Evolutionary conservation across 2,113 vertebrate species (phyloP).

Genomic region (Dunckerocampus dactyliophorus): DNA sequence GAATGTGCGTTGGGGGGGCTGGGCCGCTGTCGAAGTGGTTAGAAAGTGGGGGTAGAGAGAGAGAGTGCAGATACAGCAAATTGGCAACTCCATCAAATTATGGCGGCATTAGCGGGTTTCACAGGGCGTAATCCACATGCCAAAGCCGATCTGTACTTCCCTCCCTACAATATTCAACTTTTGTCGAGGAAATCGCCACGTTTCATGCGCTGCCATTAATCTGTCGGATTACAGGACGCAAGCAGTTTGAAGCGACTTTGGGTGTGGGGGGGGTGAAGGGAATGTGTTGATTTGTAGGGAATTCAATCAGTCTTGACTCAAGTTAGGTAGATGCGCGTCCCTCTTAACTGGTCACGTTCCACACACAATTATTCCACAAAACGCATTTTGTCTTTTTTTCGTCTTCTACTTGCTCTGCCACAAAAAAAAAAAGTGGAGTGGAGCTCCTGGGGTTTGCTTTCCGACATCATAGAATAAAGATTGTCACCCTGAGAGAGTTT

Average conservation of each 20-base stretch:
- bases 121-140: slow-evolving; percentile 70
- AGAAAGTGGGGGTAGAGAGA: slow-evolving; percentile 7
- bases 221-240: slow-evolving; percentile 76
- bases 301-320: slow-evolving; percentile 49
- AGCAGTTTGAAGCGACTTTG: slow-evolving; percentile 70
- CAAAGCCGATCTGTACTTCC: slow-evolving; percentile 70
- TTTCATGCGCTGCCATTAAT: slow-evolving; percentile 82
- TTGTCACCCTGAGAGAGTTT: neutral
- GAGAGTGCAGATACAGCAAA: slow-evolving; percentile 75
- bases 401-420: too few species aligned
- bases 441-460: too few species aligned
- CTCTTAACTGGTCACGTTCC: too few species aligned
- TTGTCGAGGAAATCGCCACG: slow-evolving; percentile 76
- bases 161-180: slow-evolving; percentile 74
- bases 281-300: slow-evolving; percentile 57
- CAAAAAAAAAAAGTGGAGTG: too few species aligned
- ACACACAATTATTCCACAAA: too few species aligned
- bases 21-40: slow-evolving; percentile 26
- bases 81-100: slow-evolving; percentile 81
- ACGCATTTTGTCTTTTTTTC: too few species aligned
- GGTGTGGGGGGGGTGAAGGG: slow-evolving; percentile 27
- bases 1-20: slow-evolving; percentile 31
- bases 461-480: neutral
- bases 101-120: slow-evolving; percentile 72
- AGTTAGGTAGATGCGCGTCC: slow-evolving; percentile 10